phyloP scores from a whole-genome alignment of 2,797 vertebrate species.

The Naso thynnoides region DNA sequence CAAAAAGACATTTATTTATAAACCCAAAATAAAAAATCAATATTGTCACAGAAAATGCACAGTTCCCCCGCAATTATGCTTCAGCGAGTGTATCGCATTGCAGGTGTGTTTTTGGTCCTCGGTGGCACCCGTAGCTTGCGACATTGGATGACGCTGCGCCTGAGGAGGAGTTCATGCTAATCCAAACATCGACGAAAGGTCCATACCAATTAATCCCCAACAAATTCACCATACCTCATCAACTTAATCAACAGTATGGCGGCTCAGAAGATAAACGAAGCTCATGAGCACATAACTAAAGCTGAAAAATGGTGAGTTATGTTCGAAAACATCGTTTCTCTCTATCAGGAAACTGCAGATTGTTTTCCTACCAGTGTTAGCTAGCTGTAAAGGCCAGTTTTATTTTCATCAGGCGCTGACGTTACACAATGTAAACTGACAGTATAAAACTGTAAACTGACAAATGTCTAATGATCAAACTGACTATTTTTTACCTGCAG shows the following conservation, averaged over 20 bases:
- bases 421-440: constrained; percentile 4
- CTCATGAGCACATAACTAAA: constrained; percentile 94
- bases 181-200: constrained; percentile 72
- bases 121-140: constrained; percentile 71
- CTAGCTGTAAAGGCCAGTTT: constrained; percentile 55
- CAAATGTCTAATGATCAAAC: no score
- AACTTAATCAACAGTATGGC: constrained; percentile 83
- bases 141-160: constrained; percentile 63
- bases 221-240: not conserved
- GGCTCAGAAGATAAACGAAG: constrained; percentile 98
- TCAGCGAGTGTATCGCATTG: no score
- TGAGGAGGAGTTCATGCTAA: constrained; percentile 68
- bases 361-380: constrained; percentile 38
- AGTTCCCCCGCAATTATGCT: no score
- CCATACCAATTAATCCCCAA: not conserved
- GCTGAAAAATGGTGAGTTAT: constrained; percentile 94
- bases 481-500: no score
- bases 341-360: not conserved
- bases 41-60: no score
- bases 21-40: no score
- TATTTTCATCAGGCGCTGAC: not conserved
- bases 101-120: constrained; percentile 1
- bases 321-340: not conserved
- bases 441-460: no score
- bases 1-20: no score